Base-by-base conservation (phyloP, 2,797 vertebrate species). In the Odontamblyopus lacepedii region DNA sequence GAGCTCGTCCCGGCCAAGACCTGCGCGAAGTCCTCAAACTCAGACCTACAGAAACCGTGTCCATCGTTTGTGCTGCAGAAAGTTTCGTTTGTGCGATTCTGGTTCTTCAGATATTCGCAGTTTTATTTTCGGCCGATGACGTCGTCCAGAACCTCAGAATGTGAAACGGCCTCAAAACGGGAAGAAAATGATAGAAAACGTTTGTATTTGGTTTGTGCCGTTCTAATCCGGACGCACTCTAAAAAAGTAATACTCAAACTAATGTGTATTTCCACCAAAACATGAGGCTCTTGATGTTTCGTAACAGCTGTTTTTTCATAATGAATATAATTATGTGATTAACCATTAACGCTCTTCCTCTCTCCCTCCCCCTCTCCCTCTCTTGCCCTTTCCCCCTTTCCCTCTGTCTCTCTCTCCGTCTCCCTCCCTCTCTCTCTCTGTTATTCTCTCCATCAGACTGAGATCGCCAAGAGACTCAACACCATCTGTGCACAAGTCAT, bases 401-500 rank as follows among this genome's bases (percentile, higher is more conserved):
- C 16, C 80, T 80, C 64, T 82, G 74, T 80, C 64, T 82, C 76
- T 86, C 51, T 59, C 70, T 75, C 23, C 3, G n/a, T 13, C 38
- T 27, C 38, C 27, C 82, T 78, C 66, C 81, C 74, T 81, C 66
- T 82, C 76, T 86, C 55, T 59, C 71, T 75, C 64, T 79, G 73
- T 81, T 67, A 80, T 76, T 92, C 84, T 82, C 86, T 82, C 91
- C 84, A 84, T 76, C 92, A 98, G 97, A 98, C 97, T 75, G 97
- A 98, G 94, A 98, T 98, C 75, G 97, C 97, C 86, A 98, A 98
- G 94, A 96, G 97, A 93, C 93, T 98, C 92, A 98, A 98, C 92
- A 98, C 97, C 83, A 98, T 98, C 94, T 98, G 96, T 94, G 97
- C 97, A 85, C 97, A 98, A 96, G 97, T 98, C 95, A 98, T 98